These are phyloP conservation scores for Crypturellus undulatus DNA, from an alignment of 2,113 vertebrate genomes.

Conservation along the genomic window DNA sequence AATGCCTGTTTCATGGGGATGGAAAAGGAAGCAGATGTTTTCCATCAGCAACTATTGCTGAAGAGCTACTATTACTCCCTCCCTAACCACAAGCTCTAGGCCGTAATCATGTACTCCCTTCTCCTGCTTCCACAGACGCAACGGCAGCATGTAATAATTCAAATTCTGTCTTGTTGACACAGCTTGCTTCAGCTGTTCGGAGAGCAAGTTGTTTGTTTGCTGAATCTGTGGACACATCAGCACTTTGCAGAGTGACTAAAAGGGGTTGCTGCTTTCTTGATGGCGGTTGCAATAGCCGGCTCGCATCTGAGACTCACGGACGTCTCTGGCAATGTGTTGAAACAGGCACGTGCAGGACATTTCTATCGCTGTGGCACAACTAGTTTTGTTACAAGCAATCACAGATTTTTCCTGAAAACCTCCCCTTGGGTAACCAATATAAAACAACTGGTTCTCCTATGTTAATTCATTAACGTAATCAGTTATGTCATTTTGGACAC, in stretches of 20 bases:
- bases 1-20: conserved; percentile 42
- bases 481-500: neutral
- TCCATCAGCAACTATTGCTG: conserved; percentile 63
- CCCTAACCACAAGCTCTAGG: conserved; percentile 71
- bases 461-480: neutral
- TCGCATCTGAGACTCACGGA: neutral
- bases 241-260: conserved; percentile 67
- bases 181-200: conserved; percentile 80
- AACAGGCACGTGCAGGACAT: neutral
- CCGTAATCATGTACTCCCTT: conserved; percentile 73
- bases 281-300: neutral
- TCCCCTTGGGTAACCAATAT: neutral
- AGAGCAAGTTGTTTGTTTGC: conserved; percentile 71
- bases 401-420: neutral
- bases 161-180: conserved; percentile 79
- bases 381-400: neutral
- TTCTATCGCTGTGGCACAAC: neutral
- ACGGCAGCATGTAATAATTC: conserved; percentile 75
- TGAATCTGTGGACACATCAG: conserved; percentile 73
- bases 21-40: conserved; percentile 79
- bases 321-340: conserved; percentile 9
- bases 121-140: conserved; percentile 68
- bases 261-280: conserved; percentile 50
- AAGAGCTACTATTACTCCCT: conserved; percentile 69
- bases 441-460: neutral